Evolutionary conservation across 2,797 vertebrate species (phyloP), one percentile per base, ranked within the genome.

Genomic region (Falco berigora): DNA sequence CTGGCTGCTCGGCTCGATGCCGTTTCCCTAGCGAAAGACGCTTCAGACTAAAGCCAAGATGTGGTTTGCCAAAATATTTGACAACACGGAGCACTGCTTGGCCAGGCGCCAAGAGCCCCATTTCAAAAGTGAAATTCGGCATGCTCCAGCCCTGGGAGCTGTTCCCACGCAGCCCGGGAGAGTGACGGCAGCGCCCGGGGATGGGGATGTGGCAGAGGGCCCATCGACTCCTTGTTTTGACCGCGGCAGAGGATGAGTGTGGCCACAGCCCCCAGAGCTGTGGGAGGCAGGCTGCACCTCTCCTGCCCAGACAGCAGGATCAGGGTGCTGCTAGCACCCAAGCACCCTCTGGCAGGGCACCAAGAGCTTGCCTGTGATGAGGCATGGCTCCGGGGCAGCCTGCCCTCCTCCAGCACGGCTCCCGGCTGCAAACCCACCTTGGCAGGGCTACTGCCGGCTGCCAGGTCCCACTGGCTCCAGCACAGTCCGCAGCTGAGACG

Each of bases 31-130:
- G 94, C 3, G 2, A 94, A 88, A 96, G 94, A 94, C 2, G 49
- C 90, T 92, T 83, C 92, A 94, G 91, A 88, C 92, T 96, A 71
- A 95, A 97, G 93, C 95, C 58, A 88, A 96, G 95, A 96, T 19
- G 30, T 2, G 10, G 81, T 93, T 96, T 97, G 96, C 97, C 97
- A 97, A 97, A 97, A 97, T 94, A 96, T 97, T 97, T 97, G 96
- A 97, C 96, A 96, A 97, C 96, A 96, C 0, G 25, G 53, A 93
- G 88, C 24, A 10, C 59, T 61, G 79, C 83, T 84, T 97, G 97
- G 97, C 86, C 0, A 1, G 14, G 46, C 1, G 47, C 96, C 97
- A 97, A 81, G 10, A 87, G 61, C 91, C 84, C 81, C 72, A 27
- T 90, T 94, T 87, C 74, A 92, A 96, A 80, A 72, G 89, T 69